These are phyloP conservation scores for Dinocampus coccinellae DNA, from an alignment of 2,888 invertebrate species.

Conservation along the genomic window DNA sequence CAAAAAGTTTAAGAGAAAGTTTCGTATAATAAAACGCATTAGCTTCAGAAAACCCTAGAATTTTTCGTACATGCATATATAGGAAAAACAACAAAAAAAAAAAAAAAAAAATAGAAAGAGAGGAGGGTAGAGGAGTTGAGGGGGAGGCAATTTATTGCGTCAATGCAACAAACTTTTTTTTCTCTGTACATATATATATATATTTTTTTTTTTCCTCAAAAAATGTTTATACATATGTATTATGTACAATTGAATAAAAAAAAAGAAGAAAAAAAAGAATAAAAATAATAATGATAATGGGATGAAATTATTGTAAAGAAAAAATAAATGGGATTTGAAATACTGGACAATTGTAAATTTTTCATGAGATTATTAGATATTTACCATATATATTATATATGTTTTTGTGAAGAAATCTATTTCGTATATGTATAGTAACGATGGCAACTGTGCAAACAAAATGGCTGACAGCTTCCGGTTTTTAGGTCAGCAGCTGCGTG, in stretches of 20 bases:
- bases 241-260: no score
- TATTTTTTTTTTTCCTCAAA: no score
- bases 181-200: no score
- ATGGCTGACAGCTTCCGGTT: conserved; percentile 69
- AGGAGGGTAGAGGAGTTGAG: no score
- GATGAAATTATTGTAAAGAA: no score
- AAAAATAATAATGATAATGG: no score
- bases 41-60: conserved; percentile 56
- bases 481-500: conserved; percentile 64
- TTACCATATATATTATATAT: not conserved
- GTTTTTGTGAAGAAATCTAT: conserved; percentile 58
- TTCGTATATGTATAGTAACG: conserved; percentile 60
- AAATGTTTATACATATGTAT: no score
- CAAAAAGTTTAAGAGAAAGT: conserved; percentile 45
- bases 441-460: conserved; percentile 69
- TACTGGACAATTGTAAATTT: not conserved
- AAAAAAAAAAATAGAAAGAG: no score
- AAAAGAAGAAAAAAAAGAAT: no score
- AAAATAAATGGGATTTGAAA: not conserved
- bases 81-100: no score
- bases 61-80: not conserved
- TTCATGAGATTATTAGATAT: not conserved
- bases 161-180: no score
- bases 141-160: no score
- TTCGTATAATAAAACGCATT: conserved; percentile 57